phyloP scores from a whole-genome alignment of 2,113 vertebrate genomes.

The Elanus axillaris region DNA sequence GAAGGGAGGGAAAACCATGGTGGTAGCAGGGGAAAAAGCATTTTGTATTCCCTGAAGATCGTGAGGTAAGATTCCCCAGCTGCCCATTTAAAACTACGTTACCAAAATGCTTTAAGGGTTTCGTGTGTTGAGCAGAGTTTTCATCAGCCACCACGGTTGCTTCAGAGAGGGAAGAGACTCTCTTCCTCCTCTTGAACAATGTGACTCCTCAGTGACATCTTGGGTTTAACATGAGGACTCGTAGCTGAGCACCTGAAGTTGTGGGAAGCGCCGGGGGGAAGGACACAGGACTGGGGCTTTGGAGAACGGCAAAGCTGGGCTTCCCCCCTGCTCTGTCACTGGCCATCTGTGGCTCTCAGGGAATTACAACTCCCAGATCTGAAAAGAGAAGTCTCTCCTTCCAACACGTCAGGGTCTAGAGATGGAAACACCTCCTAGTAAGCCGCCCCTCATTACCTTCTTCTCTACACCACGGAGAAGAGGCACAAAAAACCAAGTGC shows the following conservation, averaged over 20 bases:
- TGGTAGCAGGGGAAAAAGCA: background rate
- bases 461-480: background rate
- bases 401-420: accelerated
- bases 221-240: background rate
- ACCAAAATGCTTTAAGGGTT: background rate
- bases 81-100: background rate
- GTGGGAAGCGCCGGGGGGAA: accelerated
- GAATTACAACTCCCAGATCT: accelerated
- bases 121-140: background rate
- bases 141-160: too few relatives aligned
- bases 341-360: accelerated
- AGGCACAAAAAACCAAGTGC: background rate
- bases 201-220: background rate
- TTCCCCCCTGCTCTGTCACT: background rate
- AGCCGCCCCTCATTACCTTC: background rate
- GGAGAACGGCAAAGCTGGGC: background rate
- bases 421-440: background rate
- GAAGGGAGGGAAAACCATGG: background rate
- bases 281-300: too few relatives aligned
- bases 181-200: background rate
- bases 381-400: background rate
- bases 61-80: background rate
- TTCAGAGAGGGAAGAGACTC: background rate
- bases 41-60: background rate
- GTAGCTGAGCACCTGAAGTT: background rate